These are phyloP conservation scores for Genyomyrus donnyi DNA, from an alignment of 2,113 vertebrate genomes.

Conservation along the genomic window DNA sequence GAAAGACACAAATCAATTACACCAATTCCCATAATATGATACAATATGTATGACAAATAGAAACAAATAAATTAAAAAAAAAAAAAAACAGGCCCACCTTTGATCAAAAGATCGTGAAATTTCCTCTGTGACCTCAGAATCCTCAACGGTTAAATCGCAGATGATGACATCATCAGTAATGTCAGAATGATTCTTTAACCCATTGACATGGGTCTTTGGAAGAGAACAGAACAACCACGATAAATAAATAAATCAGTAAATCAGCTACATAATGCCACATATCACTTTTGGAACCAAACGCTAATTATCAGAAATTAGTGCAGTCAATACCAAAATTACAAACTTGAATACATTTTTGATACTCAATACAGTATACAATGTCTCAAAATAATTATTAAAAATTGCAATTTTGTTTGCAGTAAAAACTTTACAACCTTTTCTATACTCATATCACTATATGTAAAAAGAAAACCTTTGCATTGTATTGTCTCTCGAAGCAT, in stretches of 20 bases:
- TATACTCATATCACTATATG: background rate
- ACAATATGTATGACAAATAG: too few relatives aligned
- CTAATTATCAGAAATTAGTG: background rate
- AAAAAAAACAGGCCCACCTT: slow-evolving; percentile 35
- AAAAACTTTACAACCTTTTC: background rate
- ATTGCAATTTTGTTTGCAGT: background rate
- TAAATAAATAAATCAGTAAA: background rate
- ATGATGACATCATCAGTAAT: slow-evolving; percentile 85
- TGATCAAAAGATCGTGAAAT: slow-evolving; percentile 42
- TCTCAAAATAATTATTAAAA: background rate
- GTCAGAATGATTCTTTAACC: slow-evolving; percentile 67
- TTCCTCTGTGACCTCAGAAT: slow-evolving; percentile 57
- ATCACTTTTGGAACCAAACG: background rate
- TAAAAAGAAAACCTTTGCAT: background rate
- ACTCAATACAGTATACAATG: background rate
- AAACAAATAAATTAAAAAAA: background rate
- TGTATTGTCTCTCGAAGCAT: background rate
- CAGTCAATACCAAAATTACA: background rate
- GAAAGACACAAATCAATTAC: background rate
- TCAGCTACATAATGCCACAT: background rate
- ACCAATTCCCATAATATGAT: background rate
- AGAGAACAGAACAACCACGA: background rate
- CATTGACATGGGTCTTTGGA: slow-evolving; percentile 37
- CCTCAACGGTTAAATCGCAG: slow-evolving; percentile 77
- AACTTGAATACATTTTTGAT: background rate